Evolutionary conservation across 2,113 vertebrate genomes (phyloP), one percentile per base, ranked within the genome.

Genomic region (Elephas maximus): DNA sequence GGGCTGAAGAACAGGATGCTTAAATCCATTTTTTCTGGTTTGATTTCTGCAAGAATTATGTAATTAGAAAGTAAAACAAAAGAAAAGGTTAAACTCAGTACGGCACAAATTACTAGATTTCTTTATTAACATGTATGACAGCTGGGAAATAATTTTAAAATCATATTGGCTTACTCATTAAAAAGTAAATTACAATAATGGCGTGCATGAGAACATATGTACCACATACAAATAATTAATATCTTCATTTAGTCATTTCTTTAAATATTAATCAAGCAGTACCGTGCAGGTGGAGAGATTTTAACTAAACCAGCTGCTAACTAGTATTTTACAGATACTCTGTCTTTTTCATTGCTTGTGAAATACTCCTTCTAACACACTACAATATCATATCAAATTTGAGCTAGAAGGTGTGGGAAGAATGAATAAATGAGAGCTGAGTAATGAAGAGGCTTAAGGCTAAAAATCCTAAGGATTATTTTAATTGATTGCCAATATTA

Each of bases 141-240:
- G 89, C 90, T 91, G 90, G 63, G 57, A 95, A 96, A 97, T 77
- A 73, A 87, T 97, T 97, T 96, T 74, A 91, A 96, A 95, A 93
- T 92, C 71, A 94, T 90, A 94, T 91, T 67, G 63, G 20, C 86
- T 96, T 94, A 73, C 63, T 80, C 0, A 0, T 90, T 96, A 81
- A 96, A 93, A 95, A 88, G 63, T 86, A 93, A 91, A 94, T 96
- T 95, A 96, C 97, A 96, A 95, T 94, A 94, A 96, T 78, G 41
- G 6, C 91, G 71, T 84, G 48, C 48, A 51, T 12, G 44, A 82
- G 18, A 93, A 74, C 92, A 76, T 91, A 71, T 77, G 67, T 1
- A 89, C 26, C 48, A 41, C 24, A 80, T 81, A 81, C 80, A 95
- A 96, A 96, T 96, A 94, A 94, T 96, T 97, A 94, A 96, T 96